phyloP scores from a whole-genome alignment of 2,797 vertebrate genomes.

The Catamblyrhynchus diadema region DNA sequence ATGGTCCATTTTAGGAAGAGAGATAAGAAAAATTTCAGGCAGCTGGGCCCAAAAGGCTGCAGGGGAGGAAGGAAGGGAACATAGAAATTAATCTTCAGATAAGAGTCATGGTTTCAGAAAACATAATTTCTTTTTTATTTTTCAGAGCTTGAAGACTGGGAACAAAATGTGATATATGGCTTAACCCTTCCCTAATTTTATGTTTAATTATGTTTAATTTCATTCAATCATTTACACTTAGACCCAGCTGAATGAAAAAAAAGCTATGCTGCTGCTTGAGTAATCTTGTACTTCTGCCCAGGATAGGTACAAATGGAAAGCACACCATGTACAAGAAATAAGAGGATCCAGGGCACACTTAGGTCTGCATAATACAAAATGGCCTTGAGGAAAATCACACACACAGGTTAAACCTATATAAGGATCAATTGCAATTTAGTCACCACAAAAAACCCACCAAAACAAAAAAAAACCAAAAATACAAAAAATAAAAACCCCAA shows the following conservation, averaged over 20 bases:
- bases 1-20: background rate
- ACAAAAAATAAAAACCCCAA: background rate
- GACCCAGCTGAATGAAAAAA: background rate
- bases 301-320: background rate
- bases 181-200: background rate
- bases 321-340: background rate
- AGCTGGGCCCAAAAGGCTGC: background rate
- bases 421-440: background rate
- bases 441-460: background rate
- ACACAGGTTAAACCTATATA: background rate
- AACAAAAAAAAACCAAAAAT: background rate
- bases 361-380: background rate
- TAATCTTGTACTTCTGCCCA: background rate
- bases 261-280: background rate
- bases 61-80: background rate
- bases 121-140: background rate
- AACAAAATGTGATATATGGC: background rate
- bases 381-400: background rate
- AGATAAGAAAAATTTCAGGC: conserved; percentile 18
- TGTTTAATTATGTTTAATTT: background rate
- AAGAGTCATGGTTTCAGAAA: conserved; percentile 29
- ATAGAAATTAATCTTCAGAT: conserved; percentile 19
- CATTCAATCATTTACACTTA: background rate
- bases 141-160: background rate
- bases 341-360: background rate